These are phyloP conservation scores for Caenorhabditis wallacei DNA, from an alignment of 2,888 invertebrate species.

Conservation along the genomic window DNA sequence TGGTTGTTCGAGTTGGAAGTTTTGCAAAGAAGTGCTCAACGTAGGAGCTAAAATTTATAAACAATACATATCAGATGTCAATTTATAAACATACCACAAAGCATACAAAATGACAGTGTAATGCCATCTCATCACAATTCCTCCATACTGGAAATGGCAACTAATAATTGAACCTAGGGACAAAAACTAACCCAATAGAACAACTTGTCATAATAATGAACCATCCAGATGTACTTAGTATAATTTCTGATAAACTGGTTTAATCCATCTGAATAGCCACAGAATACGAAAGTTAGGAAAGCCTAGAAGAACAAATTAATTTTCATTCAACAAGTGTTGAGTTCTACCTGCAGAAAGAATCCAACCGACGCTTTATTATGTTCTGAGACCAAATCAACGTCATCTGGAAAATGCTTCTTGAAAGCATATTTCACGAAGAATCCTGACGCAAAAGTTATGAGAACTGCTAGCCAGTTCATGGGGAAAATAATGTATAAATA, in stretches of 20 bases:
- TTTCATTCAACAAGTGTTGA: no score
- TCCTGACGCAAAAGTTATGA: background rate
- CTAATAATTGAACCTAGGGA: background rate
- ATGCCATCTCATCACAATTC: constrained; percentile 44
- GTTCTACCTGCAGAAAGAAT: constrained; percentile 18
- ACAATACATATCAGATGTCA: background rate
- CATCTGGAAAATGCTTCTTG: background rate
- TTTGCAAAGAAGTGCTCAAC: constrained; percentile 39
- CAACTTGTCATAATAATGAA: constrained; percentile 5
- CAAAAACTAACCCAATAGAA: constrained; percentile 39
- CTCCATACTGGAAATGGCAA: constrained; percentile 39
- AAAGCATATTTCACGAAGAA: constrained; percentile 1
- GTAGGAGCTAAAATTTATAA: no score
- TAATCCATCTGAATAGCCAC: constrained; percentile 45
- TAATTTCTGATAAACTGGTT: constrained; percentile 1
- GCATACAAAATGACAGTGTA: constrained; percentile 25
- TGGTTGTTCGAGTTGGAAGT: constrained; percentile 13
- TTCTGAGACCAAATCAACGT: background rate
- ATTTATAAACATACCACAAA: constrained; percentile 24
- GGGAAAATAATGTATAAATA: constrained; percentile 37
- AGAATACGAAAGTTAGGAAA: constrained; percentile 13
- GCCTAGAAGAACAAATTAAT: constrained; percentile 14
- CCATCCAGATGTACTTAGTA: background rate
- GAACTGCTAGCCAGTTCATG: constrained; percentile 30
- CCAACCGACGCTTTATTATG: constrained; percentile 11